Base-by-base conservation (phyloP, 2,797 vertebrate species). In the Hoplostethus atlanticus region DNA sequence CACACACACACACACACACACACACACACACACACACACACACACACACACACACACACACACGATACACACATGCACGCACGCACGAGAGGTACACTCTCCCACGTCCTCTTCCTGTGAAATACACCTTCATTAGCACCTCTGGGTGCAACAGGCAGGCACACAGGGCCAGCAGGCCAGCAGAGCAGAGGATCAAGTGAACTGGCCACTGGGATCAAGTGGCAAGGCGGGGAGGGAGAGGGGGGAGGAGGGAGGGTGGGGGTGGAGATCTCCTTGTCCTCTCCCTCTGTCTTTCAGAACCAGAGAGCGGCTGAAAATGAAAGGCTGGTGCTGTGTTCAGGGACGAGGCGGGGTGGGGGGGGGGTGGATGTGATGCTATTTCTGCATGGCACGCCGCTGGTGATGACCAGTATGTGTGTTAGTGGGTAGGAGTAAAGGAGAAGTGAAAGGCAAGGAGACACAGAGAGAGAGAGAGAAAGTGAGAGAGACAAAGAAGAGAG, bases 121-220 rank as follows among this genome's bases (percentile, higher is more conserved):
- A 89, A 88, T 90, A 87, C 80, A 91, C 85, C 88, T 88, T 85
- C 85, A 92, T 88, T 91, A 91, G 80, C 90, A 86, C 89, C 90
- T 91, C 73, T 34, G 73, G 77, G 61, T 67, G 73, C 17, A 69
- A 42, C 52, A 21, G 47, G 5, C 69, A 16, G 63, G 59, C 25
- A n/a, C n/a, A 36, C 34, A 17, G 53, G 55, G 58, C 55, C 46
- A 10, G 57, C 61, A 34, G 74, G 65, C 68, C 67, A 34, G 55
- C 63, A 21, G 21, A 63, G 46, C 25, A 0, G 34, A 53, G 66
- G 89, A 88, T 90, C 83, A 76, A 82, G 61, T 84, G 72, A 87
- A 84, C 78, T 64, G 68, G 68, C 61, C 38, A 47, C 48, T 56
- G 71, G 84, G 85, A 84, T 93, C 87, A 69, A 86, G 86, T 90